These are phyloP conservation scores for Diploscapter pachys DNA, from an alignment of 1,140 invertebrate species.

Conservation along the genomic window DNA sequence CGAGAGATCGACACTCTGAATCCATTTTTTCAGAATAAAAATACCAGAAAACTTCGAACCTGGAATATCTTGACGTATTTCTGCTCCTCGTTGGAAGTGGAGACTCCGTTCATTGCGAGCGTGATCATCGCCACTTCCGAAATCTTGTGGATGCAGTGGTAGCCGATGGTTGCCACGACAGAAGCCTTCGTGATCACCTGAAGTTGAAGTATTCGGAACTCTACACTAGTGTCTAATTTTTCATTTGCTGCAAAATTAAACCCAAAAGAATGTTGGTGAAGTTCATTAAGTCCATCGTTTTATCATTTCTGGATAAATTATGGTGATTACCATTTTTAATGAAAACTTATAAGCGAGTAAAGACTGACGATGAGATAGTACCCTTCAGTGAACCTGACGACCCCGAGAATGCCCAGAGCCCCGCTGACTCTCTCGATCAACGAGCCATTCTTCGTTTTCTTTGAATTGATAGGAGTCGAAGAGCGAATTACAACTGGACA, in stretches of 20 bases:
- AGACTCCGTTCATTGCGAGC: conserved; percentile 38
- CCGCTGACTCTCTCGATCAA: conserved; percentile 51
- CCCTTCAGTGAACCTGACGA: conserved; percentile 53
- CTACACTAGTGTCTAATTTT: not conserved
- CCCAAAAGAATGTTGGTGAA: too few relatives aligned
- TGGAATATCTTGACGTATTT: conserved; percentile 53
- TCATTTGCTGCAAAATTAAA: too few relatives aligned
- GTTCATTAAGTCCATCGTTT: too few relatives aligned
- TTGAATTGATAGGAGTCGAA: conserved; percentile 3
- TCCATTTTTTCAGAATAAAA: not conserved
- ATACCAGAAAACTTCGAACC: conserved; percentile 28
- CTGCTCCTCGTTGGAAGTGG: conserved; percentile 47
- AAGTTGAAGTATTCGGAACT: conserved; percentile 11
- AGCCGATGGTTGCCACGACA: conserved; percentile 46
- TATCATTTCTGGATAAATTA: too few relatives aligned
- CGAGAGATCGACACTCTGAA: conserved; percentile 55
- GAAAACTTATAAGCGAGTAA: not conserved
- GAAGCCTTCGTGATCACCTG: conserved; percentile 54
- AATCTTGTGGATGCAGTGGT: conserved; percentile 54
- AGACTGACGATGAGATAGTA: conserved; percentile 53
- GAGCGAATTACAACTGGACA: conserved; percentile 23
- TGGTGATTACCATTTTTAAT: too few relatives aligned
- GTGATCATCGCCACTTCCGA: conserved; percentile 58
- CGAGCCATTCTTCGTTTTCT: conserved; percentile 33
- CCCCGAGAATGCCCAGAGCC: conserved; percentile 55